A percentile compares a stretch with the other conserved stretches of the same genome.
Evolutionary conservation across 2,113 vertebrate species (phyloP).

Genomic region (Thamnophis sirtalis): DNA sequence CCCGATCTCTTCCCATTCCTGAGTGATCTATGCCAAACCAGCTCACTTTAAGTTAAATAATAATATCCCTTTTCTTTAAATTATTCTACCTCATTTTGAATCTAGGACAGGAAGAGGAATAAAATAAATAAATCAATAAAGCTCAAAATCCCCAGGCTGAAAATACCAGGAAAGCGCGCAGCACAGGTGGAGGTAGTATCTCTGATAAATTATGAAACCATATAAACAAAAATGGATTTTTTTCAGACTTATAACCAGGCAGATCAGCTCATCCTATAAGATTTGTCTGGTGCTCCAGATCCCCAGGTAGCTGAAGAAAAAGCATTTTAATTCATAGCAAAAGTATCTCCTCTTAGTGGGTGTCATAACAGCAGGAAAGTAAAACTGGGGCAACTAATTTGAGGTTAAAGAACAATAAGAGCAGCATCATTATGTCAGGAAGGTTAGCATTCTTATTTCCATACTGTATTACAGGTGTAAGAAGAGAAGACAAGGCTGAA

Average conservation of each 20-base stretch:
- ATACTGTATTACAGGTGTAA: background rate
- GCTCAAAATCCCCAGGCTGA: constrained; percentile 16
- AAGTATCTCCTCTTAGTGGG: background rate
- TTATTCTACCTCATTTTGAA: constrained; percentile 10
- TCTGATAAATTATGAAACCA: background rate
- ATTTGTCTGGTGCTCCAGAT: background rate
- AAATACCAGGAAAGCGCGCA: background rate
- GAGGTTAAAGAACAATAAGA: background rate
- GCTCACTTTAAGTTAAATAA: background rate
- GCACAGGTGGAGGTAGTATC: background rate
- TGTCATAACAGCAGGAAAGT: background rate
- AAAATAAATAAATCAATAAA: constrained; percentile 34
- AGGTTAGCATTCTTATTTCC: background rate
- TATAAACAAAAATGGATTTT: constrained; percentile 1
- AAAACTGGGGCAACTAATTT: background rate
- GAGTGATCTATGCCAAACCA: background rate
- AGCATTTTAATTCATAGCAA: background rate
- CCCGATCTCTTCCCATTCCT: background rate
- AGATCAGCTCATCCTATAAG: background rate
- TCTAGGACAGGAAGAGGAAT: constrained; percentile 20
- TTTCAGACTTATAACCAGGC: background rate
- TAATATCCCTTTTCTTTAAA: constrained; percentile 6
- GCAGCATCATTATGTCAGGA: background rate
- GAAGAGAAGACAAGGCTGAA: background rate
- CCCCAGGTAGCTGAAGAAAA: background rate